Evolutionary conservation across 2,888 invertebrate genomes (phyloP).

Genomic region (Eristalinus aeneus): DNA sequence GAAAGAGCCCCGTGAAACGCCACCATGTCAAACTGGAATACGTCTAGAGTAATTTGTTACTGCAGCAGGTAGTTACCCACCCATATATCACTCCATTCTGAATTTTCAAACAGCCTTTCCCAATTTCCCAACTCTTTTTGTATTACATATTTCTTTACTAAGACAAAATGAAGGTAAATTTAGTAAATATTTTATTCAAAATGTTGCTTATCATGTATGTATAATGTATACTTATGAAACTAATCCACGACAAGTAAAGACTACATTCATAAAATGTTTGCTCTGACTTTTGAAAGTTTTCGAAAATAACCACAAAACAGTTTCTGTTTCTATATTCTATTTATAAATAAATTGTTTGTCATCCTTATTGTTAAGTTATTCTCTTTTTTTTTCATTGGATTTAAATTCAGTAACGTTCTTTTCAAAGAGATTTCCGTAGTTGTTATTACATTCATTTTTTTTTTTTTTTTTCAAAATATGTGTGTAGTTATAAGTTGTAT

Average conservation of each 20-base stretch:
- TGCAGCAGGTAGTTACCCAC: too few relatives aligned
- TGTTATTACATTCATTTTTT: background rate
- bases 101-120: too few relatives aligned
- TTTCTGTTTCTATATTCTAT: slow-evolving; percentile 7
- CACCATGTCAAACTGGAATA: too few relatives aligned
- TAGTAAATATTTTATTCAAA: slow-evolving; percentile 62
- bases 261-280: background rate
- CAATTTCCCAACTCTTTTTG: too few relatives aligned
- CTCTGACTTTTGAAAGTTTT: slow-evolving; percentile 22
- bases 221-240: slow-evolving; percentile 38
- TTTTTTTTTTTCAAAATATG: slow-evolving; percentile 23
- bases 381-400: slow-evolving; percentile 9
- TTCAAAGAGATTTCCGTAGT: slow-evolving; percentile 16
- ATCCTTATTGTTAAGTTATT: background rate
- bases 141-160: background rate
- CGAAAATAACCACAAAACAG: slow-evolving; percentile 27
- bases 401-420: slow-evolving; percentile 45
- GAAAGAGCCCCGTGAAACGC: too few relatives aligned
- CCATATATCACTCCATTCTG: too few relatives aligned
- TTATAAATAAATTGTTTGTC: slow-evolving; percentile 35
- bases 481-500: background rate
- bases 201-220: slow-evolving; percentile 41
- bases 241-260: background rate
- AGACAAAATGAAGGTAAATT: slow-evolving; percentile 15
- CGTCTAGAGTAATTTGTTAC: too few relatives aligned